Evolutionary conservation across 2,797 vertebrate species (phyloP), one percentile per base, ranked within the genome.

Genomic region (Coccyzus lansbergi): DNA sequence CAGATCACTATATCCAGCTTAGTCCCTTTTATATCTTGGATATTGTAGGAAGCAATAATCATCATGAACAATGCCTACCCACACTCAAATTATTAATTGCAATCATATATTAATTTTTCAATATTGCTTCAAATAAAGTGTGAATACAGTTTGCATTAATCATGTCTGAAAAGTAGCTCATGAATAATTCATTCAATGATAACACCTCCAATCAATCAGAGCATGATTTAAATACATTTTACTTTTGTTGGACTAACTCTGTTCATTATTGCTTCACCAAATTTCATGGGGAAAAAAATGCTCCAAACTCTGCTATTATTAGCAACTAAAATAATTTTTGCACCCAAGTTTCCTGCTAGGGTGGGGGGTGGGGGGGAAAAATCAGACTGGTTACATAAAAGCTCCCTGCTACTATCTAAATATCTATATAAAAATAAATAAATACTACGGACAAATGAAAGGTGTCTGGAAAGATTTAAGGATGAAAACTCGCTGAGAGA

Each of bases 141-240:
- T 70, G 83, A 93, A 63, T 70, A 86, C 1, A 88, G 89, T 92
- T 76, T 53, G 3, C 65, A 91, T 92, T 86, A 95, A 89, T 83
- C 21, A 16, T 80, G 51, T 85, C 40, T 93, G 69, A 86, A 90
- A 95, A 90, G 69, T 40, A 79, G 21, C n/a, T 86, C 49, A 82
- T 94, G 25, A 97, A 92, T 95, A 91, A 97, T 90, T 92, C 44
- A 93, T 82, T 68, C 26, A 89, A 24, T 60, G 28, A 78, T 75
- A 89, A 88, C 34, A 88, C 59, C n/a, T 81, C 69, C 80, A 94
- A 87, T 72, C 70, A 81, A 87, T 72, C 70, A 81, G 62, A 55
- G 42, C 72, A 77, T 74, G 8, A 92, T 82, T 88, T 90, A 86
- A 90, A 79, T 63, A 52, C 2, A 36, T 91, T 82, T 86, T 70